phyloP scores from a whole-genome alignment of 2,113 vertebrate genomes.

The Entomyzon cyanotis region DNA sequence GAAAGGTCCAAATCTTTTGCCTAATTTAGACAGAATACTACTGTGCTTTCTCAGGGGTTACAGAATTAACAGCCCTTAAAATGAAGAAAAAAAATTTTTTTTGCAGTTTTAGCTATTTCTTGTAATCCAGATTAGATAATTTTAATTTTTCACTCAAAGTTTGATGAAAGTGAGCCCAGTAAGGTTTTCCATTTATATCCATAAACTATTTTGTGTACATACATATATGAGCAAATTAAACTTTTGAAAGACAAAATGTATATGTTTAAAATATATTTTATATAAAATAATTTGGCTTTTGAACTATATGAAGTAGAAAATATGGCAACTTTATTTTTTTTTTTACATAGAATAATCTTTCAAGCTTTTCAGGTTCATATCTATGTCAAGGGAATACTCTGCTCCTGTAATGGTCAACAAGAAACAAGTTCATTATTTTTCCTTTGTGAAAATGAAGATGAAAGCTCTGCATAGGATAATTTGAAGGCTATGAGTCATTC shows the following conservation, averaged over 20 bases:
- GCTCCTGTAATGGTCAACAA: background rate
- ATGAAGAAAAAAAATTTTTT: background rate
- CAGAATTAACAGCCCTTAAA: background rate
- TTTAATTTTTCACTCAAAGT: background rate
- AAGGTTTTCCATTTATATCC: background rate
- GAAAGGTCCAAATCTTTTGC: background rate
- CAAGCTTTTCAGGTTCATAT: background rate
- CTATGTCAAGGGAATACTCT: background rate
- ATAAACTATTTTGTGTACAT: background rate
- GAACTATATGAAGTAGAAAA: background rate
- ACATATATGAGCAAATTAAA: background rate
- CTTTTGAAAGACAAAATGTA: background rate
- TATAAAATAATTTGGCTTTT: background rate
- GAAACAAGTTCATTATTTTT: background rate
- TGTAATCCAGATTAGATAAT: background rate
- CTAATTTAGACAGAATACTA: background rate
- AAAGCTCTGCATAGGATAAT: background rate
- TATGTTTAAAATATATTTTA: background rate
- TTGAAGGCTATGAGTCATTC: background rate
- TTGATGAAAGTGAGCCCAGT: background rate
- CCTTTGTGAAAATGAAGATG: background rate
- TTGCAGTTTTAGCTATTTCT: background rate
- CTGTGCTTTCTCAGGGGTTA: background rate
- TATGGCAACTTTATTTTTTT: accelerated
- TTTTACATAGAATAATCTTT: background rate